These are phyloP conservation scores for Sphaeridia pumilis DNA, from an alignment of 2,888 invertebrate genomes.

Conservation along the genomic window DNA sequence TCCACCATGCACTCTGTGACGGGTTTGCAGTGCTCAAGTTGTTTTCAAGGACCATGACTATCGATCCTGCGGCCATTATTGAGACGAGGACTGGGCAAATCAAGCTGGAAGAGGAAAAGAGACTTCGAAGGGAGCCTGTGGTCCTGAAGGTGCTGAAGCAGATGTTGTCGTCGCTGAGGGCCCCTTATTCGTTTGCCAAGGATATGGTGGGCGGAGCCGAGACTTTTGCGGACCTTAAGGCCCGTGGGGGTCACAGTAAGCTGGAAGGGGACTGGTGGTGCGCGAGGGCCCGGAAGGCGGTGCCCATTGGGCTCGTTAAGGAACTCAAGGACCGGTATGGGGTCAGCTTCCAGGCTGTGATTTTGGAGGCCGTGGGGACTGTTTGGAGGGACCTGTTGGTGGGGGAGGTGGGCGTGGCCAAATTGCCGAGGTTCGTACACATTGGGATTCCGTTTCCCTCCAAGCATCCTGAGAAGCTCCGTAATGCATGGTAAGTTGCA, in stretches of 20 bases:
- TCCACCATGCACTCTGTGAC: slow-evolving; percentile 5
- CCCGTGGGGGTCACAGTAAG: neutral
- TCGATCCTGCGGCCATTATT: neutral
- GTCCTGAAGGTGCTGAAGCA: neutral
- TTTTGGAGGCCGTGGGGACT: neutral
- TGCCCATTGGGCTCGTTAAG: neutral
- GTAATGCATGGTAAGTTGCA: slow-evolving; percentile 7
- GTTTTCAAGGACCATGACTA: neutral
- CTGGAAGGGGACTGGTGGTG: neutral
- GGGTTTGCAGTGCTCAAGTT: slow-evolving; percentile 4
- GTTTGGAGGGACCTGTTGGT: slow-evolving; percentile 3
- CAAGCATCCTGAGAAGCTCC: slow-evolving; percentile 1
- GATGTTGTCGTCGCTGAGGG: neutral
- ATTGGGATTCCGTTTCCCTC: slow-evolving; percentile 7
- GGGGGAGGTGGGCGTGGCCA: neutral
- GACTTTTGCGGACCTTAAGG: neutral
- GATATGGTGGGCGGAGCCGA: neutral
- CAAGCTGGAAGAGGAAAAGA: neutral
- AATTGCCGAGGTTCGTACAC: slow-evolving; percentile 2
- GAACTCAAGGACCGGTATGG: neutral
- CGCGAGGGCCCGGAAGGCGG: neutral
- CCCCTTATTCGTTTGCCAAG: neutral
- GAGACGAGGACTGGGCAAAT: neutral
- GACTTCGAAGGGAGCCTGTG: neutral
- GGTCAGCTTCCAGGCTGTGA: neutral